A percentile compares a stretch with the other conserved stretches of the same genome.
Conservation (phyloP, 2,797 vertebrate genomes). For the Rhinogobio ventralis region DNA sequence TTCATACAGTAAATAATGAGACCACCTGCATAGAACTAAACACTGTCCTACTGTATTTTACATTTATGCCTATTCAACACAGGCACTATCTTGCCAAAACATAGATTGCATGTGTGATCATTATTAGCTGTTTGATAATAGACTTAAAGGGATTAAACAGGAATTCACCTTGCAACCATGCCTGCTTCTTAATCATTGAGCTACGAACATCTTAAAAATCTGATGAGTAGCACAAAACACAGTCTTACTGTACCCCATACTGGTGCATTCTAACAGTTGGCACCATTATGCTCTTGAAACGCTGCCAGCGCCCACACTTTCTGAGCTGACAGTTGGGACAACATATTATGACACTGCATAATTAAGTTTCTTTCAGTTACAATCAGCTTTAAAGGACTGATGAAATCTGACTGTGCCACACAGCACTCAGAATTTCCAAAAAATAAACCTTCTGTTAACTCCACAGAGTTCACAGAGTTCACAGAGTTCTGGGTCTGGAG, state of each 20-base stretch:
- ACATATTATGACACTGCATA: constrained; percentile 41
- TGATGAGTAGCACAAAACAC: constrained; percentile 4
- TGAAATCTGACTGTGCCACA: constrained; percentile 10
- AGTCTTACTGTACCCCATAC: constrained; percentile 1
- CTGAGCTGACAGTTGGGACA: constrained; percentile 38
- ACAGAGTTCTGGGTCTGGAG: background rate
- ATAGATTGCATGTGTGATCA: background rate
- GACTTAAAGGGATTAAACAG: background rate
- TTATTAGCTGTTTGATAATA: background rate
- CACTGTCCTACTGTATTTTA: background rate
- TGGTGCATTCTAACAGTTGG: constrained; percentile 27
- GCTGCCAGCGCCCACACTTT: background rate
- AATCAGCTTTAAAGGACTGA: constrained; percentile 19
- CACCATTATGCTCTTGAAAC: background rate
- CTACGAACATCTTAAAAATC: background rate
- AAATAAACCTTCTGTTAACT: constrained; percentile 18
- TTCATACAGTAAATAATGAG: background rate
- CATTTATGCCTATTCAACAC: background rate
- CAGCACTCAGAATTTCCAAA: background rate
- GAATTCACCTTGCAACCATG: background rate
- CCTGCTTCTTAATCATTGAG: background rate
- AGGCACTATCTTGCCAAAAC: background rate
- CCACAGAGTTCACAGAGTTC: background rate
- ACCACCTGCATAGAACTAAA: background rate
- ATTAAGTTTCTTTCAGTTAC: constrained; percentile 27